These are phyloP conservation scores for Biston betularia DNA, from an alignment of 2,888 invertebrate genomes.

Conservation along the genomic window DNA sequence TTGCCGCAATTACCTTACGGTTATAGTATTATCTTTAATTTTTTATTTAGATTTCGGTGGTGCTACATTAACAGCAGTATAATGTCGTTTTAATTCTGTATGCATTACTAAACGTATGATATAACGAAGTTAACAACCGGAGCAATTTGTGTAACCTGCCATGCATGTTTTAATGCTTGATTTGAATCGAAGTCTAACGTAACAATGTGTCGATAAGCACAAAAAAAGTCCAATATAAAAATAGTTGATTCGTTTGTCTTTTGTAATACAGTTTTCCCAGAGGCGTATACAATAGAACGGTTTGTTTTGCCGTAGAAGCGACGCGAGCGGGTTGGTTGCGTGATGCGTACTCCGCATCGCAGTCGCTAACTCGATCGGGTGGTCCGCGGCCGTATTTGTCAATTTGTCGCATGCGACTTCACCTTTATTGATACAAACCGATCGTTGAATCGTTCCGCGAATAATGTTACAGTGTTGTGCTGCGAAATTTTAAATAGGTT, in stretches of 20 bases:
- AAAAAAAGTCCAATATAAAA: conserved; percentile 50
- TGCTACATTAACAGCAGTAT: conserved; percentile 4
- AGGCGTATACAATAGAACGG: conserved; percentile 73
- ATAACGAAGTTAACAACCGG: conserved; percentile 21
- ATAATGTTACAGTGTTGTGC: conserved; percentile 51
- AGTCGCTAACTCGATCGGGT: conserved; percentile 70
- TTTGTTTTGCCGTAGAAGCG: conserved; percentile 71
- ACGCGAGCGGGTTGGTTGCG: conserved; percentile 58
- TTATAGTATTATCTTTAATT: conserved; percentile 13
- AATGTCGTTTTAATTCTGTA: conserved; percentile 12
- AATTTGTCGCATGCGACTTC: conserved; percentile 48
- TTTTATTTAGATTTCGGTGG: conserved; percentile 20
- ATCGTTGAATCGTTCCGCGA: conserved; percentile 29
- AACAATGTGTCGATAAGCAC: conserved; percentile 39
- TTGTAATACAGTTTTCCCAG: conserved; percentile 79
- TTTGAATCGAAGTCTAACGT: conserved; percentile 33
- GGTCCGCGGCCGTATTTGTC: conserved; percentile 67
- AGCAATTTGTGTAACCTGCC: conserved; percentile 17
- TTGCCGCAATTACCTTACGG: conserved; percentile 25
- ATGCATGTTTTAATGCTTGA: conserved; percentile 19
- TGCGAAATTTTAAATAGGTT: conserved; percentile 47
- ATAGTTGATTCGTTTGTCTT: conserved; percentile 63
- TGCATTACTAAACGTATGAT: conserved; percentile 19
- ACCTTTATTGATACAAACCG: conserved; percentile 58
- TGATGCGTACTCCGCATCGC: conserved; percentile 47